phyloP scores from a whole-genome alignment of 2,113 vertebrate species.

The Anthoscopus minutus region DNA sequence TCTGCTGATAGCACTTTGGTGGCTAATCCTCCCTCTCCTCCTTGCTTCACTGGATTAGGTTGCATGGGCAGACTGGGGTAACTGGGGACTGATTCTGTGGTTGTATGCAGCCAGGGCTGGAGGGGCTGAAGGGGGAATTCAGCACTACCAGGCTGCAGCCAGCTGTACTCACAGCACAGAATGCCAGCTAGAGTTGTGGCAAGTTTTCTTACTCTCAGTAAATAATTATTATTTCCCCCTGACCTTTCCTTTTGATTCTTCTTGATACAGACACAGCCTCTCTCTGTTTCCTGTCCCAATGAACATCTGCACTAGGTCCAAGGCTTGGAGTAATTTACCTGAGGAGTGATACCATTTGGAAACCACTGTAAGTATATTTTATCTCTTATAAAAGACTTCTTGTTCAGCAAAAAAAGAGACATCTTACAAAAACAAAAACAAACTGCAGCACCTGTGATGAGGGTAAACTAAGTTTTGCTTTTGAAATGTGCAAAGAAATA shows the following conservation, averaged over 20 bases:
- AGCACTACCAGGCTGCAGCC: background rate
- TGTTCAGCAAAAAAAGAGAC: background rate
- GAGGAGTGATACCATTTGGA: conserved; percentile 79
- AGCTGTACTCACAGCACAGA: background rate
- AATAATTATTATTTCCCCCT: conserved; percentile 30
- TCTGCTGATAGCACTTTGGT: background rate
- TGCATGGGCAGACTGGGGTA: background rate
- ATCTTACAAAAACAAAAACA: conserved; percentile 36
- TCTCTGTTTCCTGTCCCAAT: conserved; percentile 78
- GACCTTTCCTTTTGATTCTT: conserved; percentile 58
- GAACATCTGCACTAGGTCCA: conserved; percentile 80
- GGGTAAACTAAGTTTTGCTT: conserved; percentile 18
- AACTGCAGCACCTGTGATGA: conserved; percentile 42
- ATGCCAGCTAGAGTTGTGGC: background rate
- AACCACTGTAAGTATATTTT: conserved; percentile 78
- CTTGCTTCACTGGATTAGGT: background rate
- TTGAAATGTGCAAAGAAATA: conserved; percentile 41
- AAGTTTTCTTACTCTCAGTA: background rate
- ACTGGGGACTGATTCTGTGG: background rate
- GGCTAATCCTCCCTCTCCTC: background rate
- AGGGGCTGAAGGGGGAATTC: background rate
- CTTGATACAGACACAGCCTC: conserved; percentile 70
- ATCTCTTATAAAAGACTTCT: conserved; percentile 46
- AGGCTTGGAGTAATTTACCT: conserved; percentile 80
- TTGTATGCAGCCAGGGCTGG: background rate